A percentile compares a stretch with the other conserved stretches of the same genome.
These are phyloP conservation scores for Chaenodraco wilsoni DNA, from an alignment of 2,797 vertebrate species.

Conservation along the genomic window DNA sequence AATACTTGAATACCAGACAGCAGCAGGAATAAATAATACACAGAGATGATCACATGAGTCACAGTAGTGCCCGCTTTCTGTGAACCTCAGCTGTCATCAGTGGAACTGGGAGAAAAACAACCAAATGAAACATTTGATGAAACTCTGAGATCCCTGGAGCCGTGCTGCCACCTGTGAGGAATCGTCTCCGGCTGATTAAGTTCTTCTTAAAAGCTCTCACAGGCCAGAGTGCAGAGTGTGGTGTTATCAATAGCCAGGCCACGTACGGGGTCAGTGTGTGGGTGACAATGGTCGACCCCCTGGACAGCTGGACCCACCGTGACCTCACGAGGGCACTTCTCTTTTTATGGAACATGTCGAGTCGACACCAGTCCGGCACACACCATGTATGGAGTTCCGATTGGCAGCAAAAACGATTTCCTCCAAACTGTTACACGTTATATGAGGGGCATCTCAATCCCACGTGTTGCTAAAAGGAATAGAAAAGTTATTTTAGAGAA, in stretches of 20 bases:
- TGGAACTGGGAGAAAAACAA: slow-evolving; percentile 12
- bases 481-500: not conserved
- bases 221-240: slow-evolving; percentile 51
- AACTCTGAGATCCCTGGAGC: slow-evolving; percentile 20
- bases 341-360: slow-evolving; percentile 67
- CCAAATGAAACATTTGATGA: slow-evolving; percentile 7
- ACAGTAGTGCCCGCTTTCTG: not conserved
- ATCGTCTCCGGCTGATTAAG: slow-evolving; percentile 54
- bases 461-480: not conserved
- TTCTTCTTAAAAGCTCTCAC: slow-evolving; percentile 39
- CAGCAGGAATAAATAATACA: not conserved
- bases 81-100: slow-evolving; percentile 29
- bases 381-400: slow-evolving; percentile 27
- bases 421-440: slow-evolving; percentile 2
- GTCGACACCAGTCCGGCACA: slow-evolving; percentile 14
- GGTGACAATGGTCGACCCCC: slow-evolving; percentile 55
- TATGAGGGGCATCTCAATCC: not conserved
- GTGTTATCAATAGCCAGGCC: slow-evolving; percentile 73
- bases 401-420: not conserved
- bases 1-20: slow-evolving; percentile 6
- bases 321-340: slow-evolving; percentile 36
- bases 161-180: slow-evolving; percentile 60
- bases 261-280: slow-evolving; percentile 58
- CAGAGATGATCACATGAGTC: slow-evolving; percentile 18
- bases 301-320: slow-evolving; percentile 65